Evolutionary conservation across 2,888 invertebrate species (phyloP).

Genomic region (Eucriotettix oculatus): DNA sequence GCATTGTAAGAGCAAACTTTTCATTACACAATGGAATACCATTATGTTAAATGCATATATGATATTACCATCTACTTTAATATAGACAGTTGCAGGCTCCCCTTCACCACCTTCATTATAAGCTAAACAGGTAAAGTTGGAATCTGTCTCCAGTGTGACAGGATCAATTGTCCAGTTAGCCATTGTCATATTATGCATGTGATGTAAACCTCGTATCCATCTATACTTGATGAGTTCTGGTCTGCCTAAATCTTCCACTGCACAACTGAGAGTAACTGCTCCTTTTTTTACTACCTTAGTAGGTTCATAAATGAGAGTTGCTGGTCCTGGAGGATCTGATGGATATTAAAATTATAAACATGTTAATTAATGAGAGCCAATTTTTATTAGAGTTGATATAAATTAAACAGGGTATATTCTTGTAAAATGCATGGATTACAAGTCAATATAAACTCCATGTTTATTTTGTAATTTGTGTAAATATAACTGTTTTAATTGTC

Average conservation of each 20-base stretch:
- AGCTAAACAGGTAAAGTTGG: slow-evolving; percentile 80
- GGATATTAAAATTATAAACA: neutral
- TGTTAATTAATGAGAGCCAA: no score
- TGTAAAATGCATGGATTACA: no score
- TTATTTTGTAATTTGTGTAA: no score
- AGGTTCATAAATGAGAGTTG: slow-evolving; percentile 56
- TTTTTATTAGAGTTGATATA: no score
- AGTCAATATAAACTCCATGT: no score
- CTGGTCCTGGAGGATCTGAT: slow-evolving; percentile 73
- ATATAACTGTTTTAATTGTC: no score
- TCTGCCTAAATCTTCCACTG: slow-evolving; percentile 65
- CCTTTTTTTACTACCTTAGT: slow-evolving; percentile 66
- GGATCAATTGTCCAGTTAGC: slow-evolving; percentile 66
- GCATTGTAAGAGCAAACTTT: no score
- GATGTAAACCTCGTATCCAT: slow-evolving; percentile 64
- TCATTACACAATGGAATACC: no score
- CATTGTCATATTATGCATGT: slow-evolving; percentile 56
- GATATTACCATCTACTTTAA: slow-evolving; percentile 48
- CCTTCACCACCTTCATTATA: slow-evolving; percentile 73
- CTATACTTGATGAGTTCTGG: slow-evolving; percentile 33
- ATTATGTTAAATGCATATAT: no score
- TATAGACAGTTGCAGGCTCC: slow-evolving; percentile 43
- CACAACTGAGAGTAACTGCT: slow-evolving; percentile 66
- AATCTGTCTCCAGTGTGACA: slow-evolving; percentile 68
- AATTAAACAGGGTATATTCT: no score